A percentile compares a stretch with the other conserved stretches of the same genome.
Conservation (phyloP, 2,797 vertebrate genomes). For the Coendou prehensilis region DNA sequence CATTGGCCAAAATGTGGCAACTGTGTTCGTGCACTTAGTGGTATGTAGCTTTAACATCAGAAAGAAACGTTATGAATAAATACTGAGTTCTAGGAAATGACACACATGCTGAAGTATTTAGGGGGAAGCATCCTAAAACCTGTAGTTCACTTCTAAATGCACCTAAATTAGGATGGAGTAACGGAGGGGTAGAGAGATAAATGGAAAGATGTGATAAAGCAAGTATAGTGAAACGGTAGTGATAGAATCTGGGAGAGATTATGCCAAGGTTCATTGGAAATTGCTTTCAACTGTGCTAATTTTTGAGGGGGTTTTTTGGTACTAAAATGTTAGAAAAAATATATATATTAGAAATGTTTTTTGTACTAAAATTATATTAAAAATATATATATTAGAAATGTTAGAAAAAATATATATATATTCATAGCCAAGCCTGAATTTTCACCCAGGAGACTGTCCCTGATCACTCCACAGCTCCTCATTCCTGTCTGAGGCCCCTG, state of each 20-base stretch:
- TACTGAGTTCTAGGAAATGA: neutral
- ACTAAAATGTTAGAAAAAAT: neutral
- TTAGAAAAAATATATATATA: neutral
- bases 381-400: neutral
- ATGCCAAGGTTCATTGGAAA: neutral
- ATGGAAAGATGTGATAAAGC: neutral
- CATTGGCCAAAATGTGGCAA: neutral
- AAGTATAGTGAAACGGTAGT: neutral
- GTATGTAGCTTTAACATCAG: neutral
- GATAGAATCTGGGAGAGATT: neutral
- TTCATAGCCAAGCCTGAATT: neutral
- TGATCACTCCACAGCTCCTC: neutral
- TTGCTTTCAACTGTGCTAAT: neutral
- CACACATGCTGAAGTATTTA: neutral
- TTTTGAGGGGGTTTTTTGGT: neutral
- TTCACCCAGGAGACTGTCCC: neutral
- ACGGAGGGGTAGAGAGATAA: neutral
- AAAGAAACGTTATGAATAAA: conserved; percentile 30
- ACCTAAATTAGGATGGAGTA: neutral
- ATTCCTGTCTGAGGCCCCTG: neutral
- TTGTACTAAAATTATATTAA: neutral
- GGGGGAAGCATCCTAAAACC: neutral
- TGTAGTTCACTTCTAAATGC: conserved; percentile 1
- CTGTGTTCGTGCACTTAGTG: neutral
- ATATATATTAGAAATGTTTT: neutral